phyloP scores from a whole-genome alignment of 2,797 vertebrate species.

The Anomalospiza imberbis region DNA sequence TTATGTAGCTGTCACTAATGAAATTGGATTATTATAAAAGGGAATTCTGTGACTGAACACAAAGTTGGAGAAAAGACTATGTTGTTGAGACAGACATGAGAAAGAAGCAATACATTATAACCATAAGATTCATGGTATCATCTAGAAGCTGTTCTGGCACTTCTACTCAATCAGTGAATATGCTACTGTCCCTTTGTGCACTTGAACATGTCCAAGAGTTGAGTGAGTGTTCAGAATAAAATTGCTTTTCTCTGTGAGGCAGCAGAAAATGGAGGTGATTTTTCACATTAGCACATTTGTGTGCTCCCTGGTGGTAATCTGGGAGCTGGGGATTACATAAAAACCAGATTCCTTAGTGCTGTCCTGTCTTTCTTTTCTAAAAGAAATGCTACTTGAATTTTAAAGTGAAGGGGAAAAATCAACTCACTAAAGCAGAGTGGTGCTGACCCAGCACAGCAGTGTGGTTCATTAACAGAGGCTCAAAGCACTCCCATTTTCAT shows the following conservation, averaged over 20 bases:
- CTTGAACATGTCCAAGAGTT: constrained; percentile 6
- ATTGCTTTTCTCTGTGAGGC: constrained; percentile 11
- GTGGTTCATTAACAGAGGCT: background rate
- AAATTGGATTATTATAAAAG: background rate
- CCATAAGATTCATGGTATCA: background rate
- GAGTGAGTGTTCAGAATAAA: constrained; percentile 31
- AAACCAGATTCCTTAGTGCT: background rate
- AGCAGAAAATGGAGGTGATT: constrained; percentile 32
- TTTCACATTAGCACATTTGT: constrained; percentile 4
- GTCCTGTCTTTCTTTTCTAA: constrained; percentile 6
- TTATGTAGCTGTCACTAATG: background rate
- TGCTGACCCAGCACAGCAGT: background rate
- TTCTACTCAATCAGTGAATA: background rate
- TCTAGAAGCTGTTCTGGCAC: constrained; percentile 1
- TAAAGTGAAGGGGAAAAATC: background rate
- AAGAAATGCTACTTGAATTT: constrained; percentile 2
- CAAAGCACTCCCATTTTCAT: constrained; percentile 9
- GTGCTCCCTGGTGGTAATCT: background rate
- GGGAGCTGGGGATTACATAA: background rate
- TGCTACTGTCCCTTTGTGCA: background rate
- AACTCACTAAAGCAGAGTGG: background rate
- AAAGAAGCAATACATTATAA: background rate
- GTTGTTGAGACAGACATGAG: background rate
- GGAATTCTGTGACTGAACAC: background rate
- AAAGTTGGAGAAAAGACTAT: background rate